Percentiles rank a stretch among this genome's conserved stretches.
Evolutionary conservation across 2,113 vertebrate genomes (phyloP).

Genomic region (Elaphurus davidianus): DNA sequence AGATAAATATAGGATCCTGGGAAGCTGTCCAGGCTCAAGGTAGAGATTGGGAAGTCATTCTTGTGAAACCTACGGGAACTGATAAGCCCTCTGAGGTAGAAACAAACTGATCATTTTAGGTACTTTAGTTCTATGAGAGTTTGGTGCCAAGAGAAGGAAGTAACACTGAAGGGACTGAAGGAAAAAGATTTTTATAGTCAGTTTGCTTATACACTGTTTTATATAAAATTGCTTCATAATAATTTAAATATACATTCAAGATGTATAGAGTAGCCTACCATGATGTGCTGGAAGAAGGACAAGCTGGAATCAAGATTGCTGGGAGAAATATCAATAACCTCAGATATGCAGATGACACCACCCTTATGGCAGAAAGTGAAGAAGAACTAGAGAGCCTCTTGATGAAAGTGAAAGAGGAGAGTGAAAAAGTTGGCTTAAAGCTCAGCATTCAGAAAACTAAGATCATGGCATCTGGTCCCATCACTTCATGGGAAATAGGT

Average conservation of each 20-base stretch:
- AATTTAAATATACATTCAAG: neutral
- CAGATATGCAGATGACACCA: no score
- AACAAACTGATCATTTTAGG: neutral
- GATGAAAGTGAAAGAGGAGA: no score
- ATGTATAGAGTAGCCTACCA: neutral
- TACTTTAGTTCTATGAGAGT: neutral
- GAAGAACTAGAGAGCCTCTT: no score
- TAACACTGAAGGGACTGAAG: neutral
- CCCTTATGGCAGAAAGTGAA: no score
- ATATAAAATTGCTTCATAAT: neutral
- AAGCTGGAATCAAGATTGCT: no score
- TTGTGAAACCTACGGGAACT: neutral
- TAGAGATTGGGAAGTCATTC: neutral
- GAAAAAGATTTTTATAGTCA: neutral
- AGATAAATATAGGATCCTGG: neutral
- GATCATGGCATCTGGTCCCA: no score
- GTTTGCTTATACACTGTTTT: conserved; percentile 8
- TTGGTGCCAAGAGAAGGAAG: neutral
- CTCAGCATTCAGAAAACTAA: no score
- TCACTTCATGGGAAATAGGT: no score
- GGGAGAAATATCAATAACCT: no score
- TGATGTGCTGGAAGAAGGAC: neutral
- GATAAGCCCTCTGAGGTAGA: neutral
- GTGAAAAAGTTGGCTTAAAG: no score
- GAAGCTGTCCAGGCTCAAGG: neutral